These are phyloP conservation scores for Haliclona indistincta DNA, from an alignment of 37 sponge, comb jelly and placozoan genomes.

Conservation along the genomic window DNA sequence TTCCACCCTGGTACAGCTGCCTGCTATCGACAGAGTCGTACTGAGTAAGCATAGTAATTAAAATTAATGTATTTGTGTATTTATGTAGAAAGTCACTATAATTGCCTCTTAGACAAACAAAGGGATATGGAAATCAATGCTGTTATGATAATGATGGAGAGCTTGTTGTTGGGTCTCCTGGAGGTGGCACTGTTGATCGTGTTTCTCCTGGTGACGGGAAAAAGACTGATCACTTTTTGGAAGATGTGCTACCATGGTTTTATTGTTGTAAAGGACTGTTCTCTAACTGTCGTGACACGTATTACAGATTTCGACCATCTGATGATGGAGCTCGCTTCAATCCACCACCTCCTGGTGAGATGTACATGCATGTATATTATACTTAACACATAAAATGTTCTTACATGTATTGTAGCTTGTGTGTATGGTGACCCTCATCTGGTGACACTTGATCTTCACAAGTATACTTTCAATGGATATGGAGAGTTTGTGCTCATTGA, in stretches of 20 bases:
- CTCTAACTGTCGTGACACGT: conserved; percentile 1
- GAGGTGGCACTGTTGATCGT: conserved; percentile 13
- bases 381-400: neutral
- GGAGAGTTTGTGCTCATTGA: conserved; percentile 34
- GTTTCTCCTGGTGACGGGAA: neutral
- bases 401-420: conserved; percentile 11
- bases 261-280: conserved; percentile 20
- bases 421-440: conserved; percentile 40
- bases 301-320: conserved; percentile 15
- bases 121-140: conserved; percentile 14
- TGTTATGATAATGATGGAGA: conserved; percentile 14
- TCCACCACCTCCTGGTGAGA: conserved; percentile 26
- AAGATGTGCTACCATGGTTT: conserved; percentile 24
- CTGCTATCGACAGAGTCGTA: conserved; percentile 1
- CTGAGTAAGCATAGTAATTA: neutral
- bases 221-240: neutral
- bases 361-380: neutral
- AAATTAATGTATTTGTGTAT: neutral
- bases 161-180: conserved; percentile 13
- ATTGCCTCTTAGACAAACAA: neutral
- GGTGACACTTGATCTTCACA: conserved; percentile 30
- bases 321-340: neutral
- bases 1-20: neutral
- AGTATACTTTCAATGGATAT: conserved; percentile 52
- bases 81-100: neutral